Evolutionary conservation across 2,113 vertebrate species (phyloP), one percentile per base, ranked within the genome.

Genomic region (Chionomys nivalis): DNA sequence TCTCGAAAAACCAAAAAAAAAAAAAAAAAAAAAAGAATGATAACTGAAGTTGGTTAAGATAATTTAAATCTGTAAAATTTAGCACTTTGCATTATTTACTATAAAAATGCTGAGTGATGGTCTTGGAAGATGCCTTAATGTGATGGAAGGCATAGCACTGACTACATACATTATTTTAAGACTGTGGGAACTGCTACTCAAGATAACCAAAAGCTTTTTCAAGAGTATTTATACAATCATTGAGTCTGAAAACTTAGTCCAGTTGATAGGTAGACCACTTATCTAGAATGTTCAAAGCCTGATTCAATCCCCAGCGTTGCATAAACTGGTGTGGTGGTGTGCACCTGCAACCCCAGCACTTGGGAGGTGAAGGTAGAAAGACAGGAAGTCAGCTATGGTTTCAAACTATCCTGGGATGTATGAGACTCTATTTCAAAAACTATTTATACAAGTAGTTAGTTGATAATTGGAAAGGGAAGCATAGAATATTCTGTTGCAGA

Each of bases 131-230:
- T 78, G 28, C 13, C 77, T 44, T 23, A 76, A 5, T 44, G 26
- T 28, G 23, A 76, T 76, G 39, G 42, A 76, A 76, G 73, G 23
- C 73, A 76, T 12, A 76, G 39, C 73, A 26, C 39, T 10, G 61
- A 49, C 39, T 44, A 28, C 24, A 76, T 44, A 78, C 21, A 86
- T 72, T 79, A 78, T 86, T 95, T 90, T 95, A 63, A 90, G 85
- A 86, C 26, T 73, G 1, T 73, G 33, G 36, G 28, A 90, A 78
- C 21, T 86, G 19, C 13, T 86, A 86, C 17, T 79, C 42, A 73
- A 61, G 23, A 66, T 73, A 93, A 78, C 28, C 23, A 65, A 79
- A 96, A 86, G 14, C 58, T 73, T 65, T 77, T 90, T 12, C 11
- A 79, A 76, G 73, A 76, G 73, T 76, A 76, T 47, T 44, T 28